These are phyloP conservation scores for Nyctalus aviator DNA, from an alignment of 2,797 vertebrate species.

Conservation along the genomic window DNA sequence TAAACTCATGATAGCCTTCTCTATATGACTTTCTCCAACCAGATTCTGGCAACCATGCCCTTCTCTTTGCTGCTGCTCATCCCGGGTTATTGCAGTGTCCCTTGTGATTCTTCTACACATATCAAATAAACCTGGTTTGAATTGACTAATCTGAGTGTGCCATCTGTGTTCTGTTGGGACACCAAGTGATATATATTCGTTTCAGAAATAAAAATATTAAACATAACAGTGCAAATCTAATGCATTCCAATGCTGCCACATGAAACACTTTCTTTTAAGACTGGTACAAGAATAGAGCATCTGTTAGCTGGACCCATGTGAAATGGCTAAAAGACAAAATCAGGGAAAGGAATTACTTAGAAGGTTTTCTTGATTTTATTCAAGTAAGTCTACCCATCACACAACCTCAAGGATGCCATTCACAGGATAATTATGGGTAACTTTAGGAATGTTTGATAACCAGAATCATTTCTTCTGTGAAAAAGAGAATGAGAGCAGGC, in stretches of 20 bases:
- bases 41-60: background rate
- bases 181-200: background rate
- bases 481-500: conserved; percentile 16
- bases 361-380: background rate
- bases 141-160: background rate
- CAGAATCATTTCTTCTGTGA: background rate
- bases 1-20: background rate
- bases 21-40: background rate
- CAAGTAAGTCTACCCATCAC: background rate
- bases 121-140: conserved; percentile 3
- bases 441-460: background rate
- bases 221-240: background rate
- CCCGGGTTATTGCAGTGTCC: background rate
- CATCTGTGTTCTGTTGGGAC: conserved; percentile 53
- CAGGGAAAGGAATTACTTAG: background rate
- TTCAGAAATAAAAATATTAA: conserved; percentile 55
- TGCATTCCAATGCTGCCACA: background rate
- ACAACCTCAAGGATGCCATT: background rate
- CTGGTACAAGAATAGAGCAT: background rate
- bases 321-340: background rate
- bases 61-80: background rate
- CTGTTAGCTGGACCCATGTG: background rate
- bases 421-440: background rate
- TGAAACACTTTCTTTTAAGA: background rate
- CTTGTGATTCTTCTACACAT: background rate